Evolutionary conservation across 64 coral and sea anemone species (phyloP), one percentile per base, ranked within the genome.

Genomic region (Cladopsammia gracilis): DNA sequence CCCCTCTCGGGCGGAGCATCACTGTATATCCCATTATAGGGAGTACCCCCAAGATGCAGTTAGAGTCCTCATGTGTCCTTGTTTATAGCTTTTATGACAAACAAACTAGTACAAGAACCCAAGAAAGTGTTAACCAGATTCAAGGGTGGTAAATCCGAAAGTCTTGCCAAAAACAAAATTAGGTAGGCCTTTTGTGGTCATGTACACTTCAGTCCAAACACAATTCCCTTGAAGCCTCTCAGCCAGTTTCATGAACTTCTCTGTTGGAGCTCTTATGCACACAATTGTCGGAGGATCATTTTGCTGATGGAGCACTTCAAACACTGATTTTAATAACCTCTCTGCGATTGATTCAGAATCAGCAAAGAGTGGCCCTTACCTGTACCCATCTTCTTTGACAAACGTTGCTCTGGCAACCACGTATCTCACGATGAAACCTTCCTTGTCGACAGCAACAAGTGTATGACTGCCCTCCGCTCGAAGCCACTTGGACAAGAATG

Each of bases 261-360:
- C 3, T 54, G 53, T 57, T 20, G 46, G 42, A 44, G 34, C 53
- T 7, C 44, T 49, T 1, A 75, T 60, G 13, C 24, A 57, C 7
- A 34, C 58, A n/a, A 56, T 4, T 18, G 56, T 25, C 3, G 68
- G 34, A 88, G 53, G 58, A 5, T 10, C 20, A 34, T 52, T 18
- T 57, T 23, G 48, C 16, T 14, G 60, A 25, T 53, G 60, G 4
- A 89, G 25, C 15, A 78, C 87, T 52, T 89, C 59, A 52, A 89
- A 78, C 54, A 78, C 8, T 3, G 70, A 25, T 79, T 77, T 89
- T 18, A 89, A 62, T 16, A 78, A 75, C 48, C 18, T 54, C 58
- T 47, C 75, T 58, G 88, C 88, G 53, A 90, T 79, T 77, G 57
- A 14, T 7, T 64, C 24, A 0, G 88, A 90, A 48, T 90, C 75